Conservation (phyloP, 1,140 invertebrate species). For the Pseudachorutes palmiensis region DNA sequence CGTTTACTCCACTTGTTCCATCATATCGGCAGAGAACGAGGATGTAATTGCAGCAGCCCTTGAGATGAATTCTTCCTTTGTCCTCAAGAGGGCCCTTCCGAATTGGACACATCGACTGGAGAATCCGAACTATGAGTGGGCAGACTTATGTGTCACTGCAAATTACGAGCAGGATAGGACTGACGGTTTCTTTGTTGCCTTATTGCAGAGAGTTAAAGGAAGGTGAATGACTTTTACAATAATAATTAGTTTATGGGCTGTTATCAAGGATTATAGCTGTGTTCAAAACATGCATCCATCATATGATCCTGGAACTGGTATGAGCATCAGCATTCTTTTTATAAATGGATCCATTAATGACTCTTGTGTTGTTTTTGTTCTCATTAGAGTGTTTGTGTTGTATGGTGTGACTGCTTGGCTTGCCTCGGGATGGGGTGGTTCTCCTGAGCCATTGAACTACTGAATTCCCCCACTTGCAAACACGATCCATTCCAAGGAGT, state of each 20-base stretch:
- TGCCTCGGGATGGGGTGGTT: not conserved
- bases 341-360: too few species aligned
- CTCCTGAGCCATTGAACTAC: conserved; percentile 11
- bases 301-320: too few species aligned
- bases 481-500: not conserved
- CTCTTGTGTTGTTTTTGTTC: too few species aligned
- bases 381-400: too few species aligned
- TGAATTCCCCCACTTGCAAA: not conserved
- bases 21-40: conserved; percentile 86
- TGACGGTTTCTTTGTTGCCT: conserved; percentile 89
- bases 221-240: too few species aligned
- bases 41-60: conserved; percentile 60
- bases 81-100: conserved; percentile 32
- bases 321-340: too few species aligned
- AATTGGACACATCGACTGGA: conserved; percentile 31
- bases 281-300: not conserved
- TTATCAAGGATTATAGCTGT: not conserved
- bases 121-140: conserved; percentile 50
- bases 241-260: not conserved
- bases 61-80: conserved; percentile 36
- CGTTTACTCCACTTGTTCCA: conserved; percentile 91
- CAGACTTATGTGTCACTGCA: conserved; percentile 67
- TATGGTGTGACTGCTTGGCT: too few species aligned
- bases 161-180: conserved; percentile 64
- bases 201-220: conserved; percentile 55